Evolutionary conservation across 2,888 invertebrate species (phyloP).

Genomic region (Aphidoletes aphidimyza): DNA sequence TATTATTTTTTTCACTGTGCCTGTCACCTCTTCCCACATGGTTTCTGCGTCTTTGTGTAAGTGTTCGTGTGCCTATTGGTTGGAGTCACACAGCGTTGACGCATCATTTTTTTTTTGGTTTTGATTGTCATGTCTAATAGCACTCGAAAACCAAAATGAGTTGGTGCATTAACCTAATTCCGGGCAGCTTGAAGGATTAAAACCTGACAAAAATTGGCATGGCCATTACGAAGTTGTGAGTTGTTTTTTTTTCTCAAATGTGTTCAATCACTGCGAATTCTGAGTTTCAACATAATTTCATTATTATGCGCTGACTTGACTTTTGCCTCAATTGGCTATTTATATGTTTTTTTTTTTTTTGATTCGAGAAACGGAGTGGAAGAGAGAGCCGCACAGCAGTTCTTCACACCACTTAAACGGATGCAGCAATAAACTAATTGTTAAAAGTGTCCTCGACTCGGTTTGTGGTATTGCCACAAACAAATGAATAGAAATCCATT

Average conservation of each 20-base stretch:
- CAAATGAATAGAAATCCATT: too few relatives aligned
- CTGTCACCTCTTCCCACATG: not conserved
- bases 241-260: too few relatives aligned
- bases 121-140: conserved; percentile 25
- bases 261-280: conserved; percentile 40
- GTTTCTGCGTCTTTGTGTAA: too few relatives aligned
- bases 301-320: conserved; percentile 6
- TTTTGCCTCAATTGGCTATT: not conserved
- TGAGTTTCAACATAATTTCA: conserved; percentile 15
- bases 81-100: too few relatives aligned
- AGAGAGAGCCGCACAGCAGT: too few relatives aligned
- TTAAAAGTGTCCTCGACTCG: not conserved
- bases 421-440: not conserved
- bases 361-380: too few relatives aligned
- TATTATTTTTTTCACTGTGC: not conserved
- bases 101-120: not conserved
- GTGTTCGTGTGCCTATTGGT: too few relatives aligned
- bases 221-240: conserved; percentile 20
- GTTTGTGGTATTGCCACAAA: too few relatives aligned
- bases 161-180: conserved; percentile 41
- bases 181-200: not conserved
- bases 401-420: not conserved
- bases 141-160: conserved; percentile 12
- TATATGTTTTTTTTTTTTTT: too few relatives aligned
- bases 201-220: not conserved